Base-by-base conservation (phyloP, 2,888 invertebrate species). In the Dorcus hopei region DNA sequence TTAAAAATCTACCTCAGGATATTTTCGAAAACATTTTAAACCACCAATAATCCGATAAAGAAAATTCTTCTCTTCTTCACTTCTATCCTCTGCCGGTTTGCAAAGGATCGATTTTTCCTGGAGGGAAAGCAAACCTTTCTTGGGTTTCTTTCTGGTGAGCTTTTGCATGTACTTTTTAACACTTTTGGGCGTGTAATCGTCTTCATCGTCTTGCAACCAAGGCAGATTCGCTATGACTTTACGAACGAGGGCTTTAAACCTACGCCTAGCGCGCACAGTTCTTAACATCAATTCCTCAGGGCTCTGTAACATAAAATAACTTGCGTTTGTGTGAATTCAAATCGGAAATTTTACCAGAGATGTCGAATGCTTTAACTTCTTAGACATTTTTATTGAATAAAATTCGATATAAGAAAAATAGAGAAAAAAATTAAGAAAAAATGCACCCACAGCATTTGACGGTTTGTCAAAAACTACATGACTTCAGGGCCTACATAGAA, bases 11-110 rank as follows among this genome's bases (percentile, higher is more conserved):
- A 84, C 86, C 64, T 83, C 82, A 1, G 85, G 84, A 73, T 87
- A 84, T 57, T 77, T 77, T 58, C 81, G 79, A 64, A 87, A 87
- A 70, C 87, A 87, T 73, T 83, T 85, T 16, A 87, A 73, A 11
- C 82, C 82, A 0, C 85, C 84, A 59, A 88, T 81, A 19, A 84
- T 81, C 23, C 80, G 76, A 58, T 82, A 81, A 19, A 88, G 74
- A 62, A 83, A 82, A 64, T 80, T 81, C 59, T 85, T 84, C 60
- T 88, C 87, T n/a, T 81, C 79, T 0, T 84, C 80, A 1, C 84
- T 83, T 50, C 88, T 78, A n/a, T 80, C 74, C 54, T 75, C 70
- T 1, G 81, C 81, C 2, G 79, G 79, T 63, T 83, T 86, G 57
- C 82, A 83, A 49, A 88, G 73, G 9, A 88, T 74, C 0, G 82